These are phyloP conservation scores for Sphaerophoria rueppellii DNA, from an alignment of 2,888 invertebrate species.

Conservation along the genomic window DNA sequence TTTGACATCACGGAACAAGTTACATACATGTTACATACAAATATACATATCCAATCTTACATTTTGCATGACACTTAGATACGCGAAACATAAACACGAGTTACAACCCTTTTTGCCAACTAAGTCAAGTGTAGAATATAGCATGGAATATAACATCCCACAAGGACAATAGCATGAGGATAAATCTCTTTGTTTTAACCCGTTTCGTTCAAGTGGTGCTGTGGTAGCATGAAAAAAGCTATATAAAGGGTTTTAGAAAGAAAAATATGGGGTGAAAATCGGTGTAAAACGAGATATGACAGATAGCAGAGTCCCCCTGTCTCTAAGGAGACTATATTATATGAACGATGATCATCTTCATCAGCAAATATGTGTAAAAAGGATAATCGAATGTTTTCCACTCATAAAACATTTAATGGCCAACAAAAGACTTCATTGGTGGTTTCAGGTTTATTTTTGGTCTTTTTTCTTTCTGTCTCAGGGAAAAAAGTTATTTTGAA, in stretches of 20 bases:
- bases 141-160: conserved; percentile 14
- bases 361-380: conserved; percentile 73
- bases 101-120: conserved; percentile 48
- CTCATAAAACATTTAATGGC: conserved; percentile 69
- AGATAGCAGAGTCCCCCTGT: conserved; percentile 33
- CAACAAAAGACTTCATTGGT: conserved; percentile 56
- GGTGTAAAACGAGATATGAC: conserved; percentile 63
- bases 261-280: conserved; percentile 49
- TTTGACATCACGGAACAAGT: conserved; percentile 26
- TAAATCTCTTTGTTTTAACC: conserved; percentile 62
- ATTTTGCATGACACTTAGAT: conserved; percentile 46
- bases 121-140: conserved; percentile 70
- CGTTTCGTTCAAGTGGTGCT: conserved; percentile 1
- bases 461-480: neutral
- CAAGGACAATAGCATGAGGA: conserved; percentile 5
- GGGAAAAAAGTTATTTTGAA: conserved; percentile 40
- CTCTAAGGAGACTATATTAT: conserved; percentile 38
- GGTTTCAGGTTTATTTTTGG: conserved; percentile 38
- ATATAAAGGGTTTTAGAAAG: conserved; percentile 34
- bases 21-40: too few species aligned
- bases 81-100: conserved; percentile 51
- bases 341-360: conserved; percentile 66
- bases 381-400: conserved; percentile 73
- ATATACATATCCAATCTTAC: conserved; percentile 35
- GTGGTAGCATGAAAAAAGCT: conserved; percentile 18